These are phyloP conservation scores for Hermaeophaga mercurialis DNA, from an alignment of 2,888 invertebrate species.

Conservation along the genomic window DNA sequence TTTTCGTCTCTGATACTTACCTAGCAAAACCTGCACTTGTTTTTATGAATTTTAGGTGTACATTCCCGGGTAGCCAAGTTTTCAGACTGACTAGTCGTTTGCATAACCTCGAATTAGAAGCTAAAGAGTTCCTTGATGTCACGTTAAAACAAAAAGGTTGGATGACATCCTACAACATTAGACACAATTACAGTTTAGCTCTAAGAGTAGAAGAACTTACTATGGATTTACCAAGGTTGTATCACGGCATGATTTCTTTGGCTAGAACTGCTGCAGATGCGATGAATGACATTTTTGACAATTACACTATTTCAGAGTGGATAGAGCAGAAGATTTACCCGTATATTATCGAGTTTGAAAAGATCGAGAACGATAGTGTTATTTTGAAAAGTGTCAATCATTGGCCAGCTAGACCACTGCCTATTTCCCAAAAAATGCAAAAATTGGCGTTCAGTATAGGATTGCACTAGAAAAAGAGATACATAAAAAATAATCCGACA, in stretches of 20 bases:
- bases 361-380: conserved; percentile 61
- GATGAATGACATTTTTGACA: conserved; percentile 65
- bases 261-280: conserved; percentile 63
- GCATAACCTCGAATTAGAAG: conserved; percentile 56
- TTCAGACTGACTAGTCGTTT: conserved; percentile 59
- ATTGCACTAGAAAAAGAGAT: conserved; percentile 30
- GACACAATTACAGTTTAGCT: conserved; percentile 72
- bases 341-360: conserved; percentile 59
- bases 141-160: conserved; percentile 60
- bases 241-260: conserved; percentile 63
- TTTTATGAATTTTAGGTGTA: conserved; percentile 55
- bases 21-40: no score
- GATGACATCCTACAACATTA: conserved; percentile 73
- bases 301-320: conserved; percentile 67
- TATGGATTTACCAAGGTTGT: conserved; percentile 62
- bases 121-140: conserved; percentile 53
- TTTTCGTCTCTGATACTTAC: no score
- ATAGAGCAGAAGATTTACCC: conserved; percentile 71
- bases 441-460: conserved; percentile 54
- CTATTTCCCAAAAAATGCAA: conserved; percentile 58
- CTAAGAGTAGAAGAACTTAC: conserved; percentile 68
- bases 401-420: conserved; percentile 68
- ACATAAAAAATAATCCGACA: no score
- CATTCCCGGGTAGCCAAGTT: conserved; percentile 68
- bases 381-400: conserved; percentile 60